Base-by-base conservation (phyloP, 1,140 invertebrate species). In the Ceratina japonica region DNA sequence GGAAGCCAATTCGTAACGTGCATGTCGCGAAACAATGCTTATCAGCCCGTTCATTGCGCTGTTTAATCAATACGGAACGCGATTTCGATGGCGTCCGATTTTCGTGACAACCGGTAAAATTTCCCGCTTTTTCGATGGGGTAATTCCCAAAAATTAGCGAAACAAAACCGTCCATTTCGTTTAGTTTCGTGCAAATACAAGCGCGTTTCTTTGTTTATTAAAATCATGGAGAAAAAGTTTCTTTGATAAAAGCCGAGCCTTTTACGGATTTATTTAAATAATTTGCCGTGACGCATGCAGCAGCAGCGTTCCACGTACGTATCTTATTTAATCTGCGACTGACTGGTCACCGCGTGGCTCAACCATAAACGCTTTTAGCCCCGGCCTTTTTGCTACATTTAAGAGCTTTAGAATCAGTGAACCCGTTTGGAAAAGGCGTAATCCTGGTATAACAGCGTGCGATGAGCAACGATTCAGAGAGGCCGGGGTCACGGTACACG, bases 31-130 rank as follows among this genome's bases (percentile, higher is more conserved):
- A n/a, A 58, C 61, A 49, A 62, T 58, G 61, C 22, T 74, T 74
- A 79, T 73, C 61, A 74, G 24, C 1, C 22, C 22, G 37, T 64
- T 59, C 31, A 64, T 74, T 52, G 31, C 22, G 70, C 27, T 64
- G 61, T 56, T 79, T 79, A 74, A 73, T 79, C 69, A 54, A 74
- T 74, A 74, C 61, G 61, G 51, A 79, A 79, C 52, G 61, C 24
- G 49, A 31, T 77, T 77, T 37, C 58, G 24, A 44, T 20, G 8
- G 16, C 15, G 8, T 58, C 22, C 37, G 15, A 8, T 52, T 18
- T 54, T 31, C 51, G 24, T 12, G 24, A 4, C 18, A n/a, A 27
- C 1, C 24, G n/a, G 62, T 58, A 68, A 66, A 58, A 51, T 66
- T 66, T 58, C 63, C 27, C 27, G 58, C 62, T 77, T 77, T 77